A percentile compares a stretch with the other conserved stretches of the same genome.
These are phyloP conservation scores for Archips xylosteana DNA, from an alignment of 2,888 invertebrate species.

Conservation along the genomic window DNA sequence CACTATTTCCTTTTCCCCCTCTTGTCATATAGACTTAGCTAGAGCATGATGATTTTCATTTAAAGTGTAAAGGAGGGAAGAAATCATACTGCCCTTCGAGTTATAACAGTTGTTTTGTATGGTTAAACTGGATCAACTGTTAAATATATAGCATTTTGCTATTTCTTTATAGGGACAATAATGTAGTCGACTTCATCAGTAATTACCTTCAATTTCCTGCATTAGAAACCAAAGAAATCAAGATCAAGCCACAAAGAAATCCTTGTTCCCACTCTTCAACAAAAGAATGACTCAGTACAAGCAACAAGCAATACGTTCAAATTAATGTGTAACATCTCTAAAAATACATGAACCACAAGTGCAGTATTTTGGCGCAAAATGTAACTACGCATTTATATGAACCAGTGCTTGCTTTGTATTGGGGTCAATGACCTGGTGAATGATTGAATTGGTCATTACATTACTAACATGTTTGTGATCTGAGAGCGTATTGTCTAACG, in stretches of 20 bases:
- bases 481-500: no score
- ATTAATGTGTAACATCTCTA: neutral
- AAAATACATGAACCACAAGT: conserved; percentile 1
- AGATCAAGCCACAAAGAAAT: neutral
- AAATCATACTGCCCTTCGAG: no score
- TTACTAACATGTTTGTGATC: neutral
- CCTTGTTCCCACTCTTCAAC: neutral
- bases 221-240: neutral
- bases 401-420: neutral
- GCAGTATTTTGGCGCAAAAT: neutral
- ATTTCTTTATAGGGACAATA: no score
- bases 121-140: no score
- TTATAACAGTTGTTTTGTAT: no score
- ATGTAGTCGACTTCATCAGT: neutral
- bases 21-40: no score
- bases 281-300: neutral
- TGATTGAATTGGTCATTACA: neutral
- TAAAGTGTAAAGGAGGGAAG: no score
- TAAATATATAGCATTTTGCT: no score
- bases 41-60: no score
- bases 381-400: neutral
- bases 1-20: no score
- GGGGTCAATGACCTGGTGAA: neutral
- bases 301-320: neutral
- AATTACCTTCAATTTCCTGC: neutral